A percentile compares a stretch with the other conserved stretches of the same genome.
Evolutionary conservation across 2,113 vertebrate genomes (phyloP).

Genomic region (Epinephelus lanceolatus): DNA sequence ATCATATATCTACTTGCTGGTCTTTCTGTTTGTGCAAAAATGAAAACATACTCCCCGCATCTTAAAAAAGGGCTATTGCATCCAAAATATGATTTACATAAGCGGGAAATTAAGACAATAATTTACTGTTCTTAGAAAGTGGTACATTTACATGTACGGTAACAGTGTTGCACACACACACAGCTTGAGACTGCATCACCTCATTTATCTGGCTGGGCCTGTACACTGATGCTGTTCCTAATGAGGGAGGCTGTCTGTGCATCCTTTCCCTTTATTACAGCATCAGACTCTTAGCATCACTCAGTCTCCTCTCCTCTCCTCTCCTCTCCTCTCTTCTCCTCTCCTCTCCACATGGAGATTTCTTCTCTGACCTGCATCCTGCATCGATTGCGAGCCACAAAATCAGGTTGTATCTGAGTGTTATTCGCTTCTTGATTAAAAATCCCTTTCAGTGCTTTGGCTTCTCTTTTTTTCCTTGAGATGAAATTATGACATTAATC

Average conservation of each 20-base stretch:
- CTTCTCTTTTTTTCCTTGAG: conserved; percentile 34
- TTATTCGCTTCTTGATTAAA: conserved; percentile 36
- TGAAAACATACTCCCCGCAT: neutral
- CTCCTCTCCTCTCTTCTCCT: neutral
- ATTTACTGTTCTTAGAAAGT: conserved; percentile 12
- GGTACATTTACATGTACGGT: conserved; percentile 38
- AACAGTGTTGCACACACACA: conserved; percentile 39
- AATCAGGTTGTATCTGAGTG: conserved; percentile 8
- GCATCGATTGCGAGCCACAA: conserved; percentile 16
- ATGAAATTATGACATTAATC: conserved; percentile 55
- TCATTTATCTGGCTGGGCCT: conserved; percentile 60
- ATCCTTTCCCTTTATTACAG: conserved; percentile 63
- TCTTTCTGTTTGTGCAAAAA: neutral
- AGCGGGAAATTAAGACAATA: neutral
- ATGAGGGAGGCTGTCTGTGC: conserved; percentile 62
- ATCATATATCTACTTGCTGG: neutral
- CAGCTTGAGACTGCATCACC: conserved; percentile 58
- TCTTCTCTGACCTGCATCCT: conserved; percentile 46
- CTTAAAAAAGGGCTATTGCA: neutral
- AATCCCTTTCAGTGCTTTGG: conserved; percentile 29
- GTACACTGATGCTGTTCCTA: conserved; percentile 60
- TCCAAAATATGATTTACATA: neutral
- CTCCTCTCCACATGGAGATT: conserved; percentile 25
- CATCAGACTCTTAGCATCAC: conserved; percentile 37
- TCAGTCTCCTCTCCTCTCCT: conserved; percentile 37